These are phyloP conservation scores for Coccyzus lansbergi DNA, from an alignment of 2,797 vertebrate species.

Conservation along the genomic window DNA sequence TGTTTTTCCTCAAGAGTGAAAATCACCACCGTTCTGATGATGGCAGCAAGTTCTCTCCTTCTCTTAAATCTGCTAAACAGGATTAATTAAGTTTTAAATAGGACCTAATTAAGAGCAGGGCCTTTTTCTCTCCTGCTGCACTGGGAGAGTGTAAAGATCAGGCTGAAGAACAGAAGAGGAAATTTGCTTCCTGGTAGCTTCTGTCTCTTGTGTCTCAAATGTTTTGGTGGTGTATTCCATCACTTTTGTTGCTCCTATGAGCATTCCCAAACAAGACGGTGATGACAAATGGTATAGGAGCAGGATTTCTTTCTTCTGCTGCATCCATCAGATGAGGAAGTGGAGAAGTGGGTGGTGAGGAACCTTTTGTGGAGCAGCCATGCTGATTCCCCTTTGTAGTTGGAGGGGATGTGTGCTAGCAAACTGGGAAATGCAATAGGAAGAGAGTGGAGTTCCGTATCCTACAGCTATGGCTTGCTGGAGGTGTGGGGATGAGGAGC, in stretches of 20 bases:
- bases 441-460: neutral
- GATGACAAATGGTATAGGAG: neutral
- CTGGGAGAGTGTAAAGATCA: neutral
- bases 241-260: neutral
- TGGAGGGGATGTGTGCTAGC: neutral
- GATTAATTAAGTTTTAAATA: slow-evolving; percentile 20
- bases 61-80: neutral
- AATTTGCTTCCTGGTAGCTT: neutral
- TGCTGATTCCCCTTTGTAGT: neutral
- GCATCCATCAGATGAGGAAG: neutral
- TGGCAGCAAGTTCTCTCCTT: neutral
- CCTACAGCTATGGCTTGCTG: neutral
- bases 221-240: neutral
- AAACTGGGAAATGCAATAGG: neutral
- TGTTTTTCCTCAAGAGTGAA: neutral
- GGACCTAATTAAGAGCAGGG: neutral
- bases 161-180: neutral
- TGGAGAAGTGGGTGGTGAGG: neutral
- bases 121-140: neutral
- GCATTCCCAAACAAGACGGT: neutral
- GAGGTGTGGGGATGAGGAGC: neutral
- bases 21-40: neutral
- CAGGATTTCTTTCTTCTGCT: neutral
- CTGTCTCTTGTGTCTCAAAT: neutral
- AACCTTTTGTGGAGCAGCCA: neutral